Evolutionary conservation across 2,888 invertebrate species (phyloP).

Genomic region (Cyclophora punctaria): DNA sequence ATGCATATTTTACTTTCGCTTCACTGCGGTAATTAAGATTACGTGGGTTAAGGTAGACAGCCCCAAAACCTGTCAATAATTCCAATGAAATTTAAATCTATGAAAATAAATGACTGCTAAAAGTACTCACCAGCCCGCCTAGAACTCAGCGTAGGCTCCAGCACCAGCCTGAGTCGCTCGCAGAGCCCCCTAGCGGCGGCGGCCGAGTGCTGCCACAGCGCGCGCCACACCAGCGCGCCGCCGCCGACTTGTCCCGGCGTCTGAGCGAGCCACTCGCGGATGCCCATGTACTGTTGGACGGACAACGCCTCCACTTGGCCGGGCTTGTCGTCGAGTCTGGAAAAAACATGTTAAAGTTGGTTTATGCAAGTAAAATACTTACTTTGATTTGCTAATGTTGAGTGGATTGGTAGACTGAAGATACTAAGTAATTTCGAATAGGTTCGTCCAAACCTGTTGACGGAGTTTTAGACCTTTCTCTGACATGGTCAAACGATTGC

Average conservation of each 20-base stretch:
- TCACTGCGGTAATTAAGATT: no score
- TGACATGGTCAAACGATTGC: no score
- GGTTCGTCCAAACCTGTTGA: no score
- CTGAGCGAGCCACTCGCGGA: constrained; percentile 36
- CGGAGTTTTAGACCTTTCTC: no score
- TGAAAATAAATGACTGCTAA: no score
- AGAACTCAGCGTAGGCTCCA: constrained; percentile 96
- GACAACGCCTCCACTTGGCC: constrained; percentile 39
- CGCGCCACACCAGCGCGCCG: constrained; percentile 75
- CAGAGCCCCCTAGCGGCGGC: constrained; percentile 77
- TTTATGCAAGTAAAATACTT: not conserved
- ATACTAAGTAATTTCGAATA: no score
- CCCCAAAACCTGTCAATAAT: no score
- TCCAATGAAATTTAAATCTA: no score
- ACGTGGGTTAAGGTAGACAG: no score
- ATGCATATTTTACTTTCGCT: no score
- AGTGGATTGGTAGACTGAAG: no score
- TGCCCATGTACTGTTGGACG: constrained; percentile 47
- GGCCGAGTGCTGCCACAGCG: constrained; percentile 73
- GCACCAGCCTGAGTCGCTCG: constrained; percentile 92
- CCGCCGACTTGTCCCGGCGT: constrained; percentile 22
- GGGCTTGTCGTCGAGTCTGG: constrained; percentile 34
- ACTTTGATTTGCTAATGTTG: not conserved
- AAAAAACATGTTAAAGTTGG: not conserved
- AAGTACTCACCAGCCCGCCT: constrained; percentile 77